A percentile compares a stretch with the other conserved stretches of the same genome.
phyloP scores from a whole-genome alignment of 2,113 vertebrate genomes.

The Centropus bengalensis region DNA sequence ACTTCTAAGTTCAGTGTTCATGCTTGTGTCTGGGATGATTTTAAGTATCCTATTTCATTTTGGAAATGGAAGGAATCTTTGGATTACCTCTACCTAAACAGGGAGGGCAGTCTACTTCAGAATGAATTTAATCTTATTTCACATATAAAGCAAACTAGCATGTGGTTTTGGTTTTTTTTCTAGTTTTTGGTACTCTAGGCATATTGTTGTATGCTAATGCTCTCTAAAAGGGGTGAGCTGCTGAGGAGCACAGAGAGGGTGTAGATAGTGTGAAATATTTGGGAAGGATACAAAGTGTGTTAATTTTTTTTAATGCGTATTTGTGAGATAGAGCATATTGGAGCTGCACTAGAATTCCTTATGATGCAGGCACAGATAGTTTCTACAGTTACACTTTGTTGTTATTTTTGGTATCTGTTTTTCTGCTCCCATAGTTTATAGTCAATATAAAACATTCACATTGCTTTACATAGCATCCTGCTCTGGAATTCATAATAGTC shows the following conservation, averaged over 20 bases:
- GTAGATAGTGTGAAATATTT: neutral
- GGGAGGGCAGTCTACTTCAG: neutral
- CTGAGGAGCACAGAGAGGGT: neutral
- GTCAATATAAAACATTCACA: neutral
- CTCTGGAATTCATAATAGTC: neutral
- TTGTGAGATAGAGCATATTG: neutral
- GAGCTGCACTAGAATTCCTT: neutral
- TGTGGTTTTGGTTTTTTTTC: neutral
- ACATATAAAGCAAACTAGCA: neutral
- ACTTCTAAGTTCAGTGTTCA: conserved; percentile 11
- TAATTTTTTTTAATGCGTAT: neutral
- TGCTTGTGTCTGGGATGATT: conserved; percentile 32
- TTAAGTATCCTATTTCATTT: conserved; percentile 39
- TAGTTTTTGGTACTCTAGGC: neutral
- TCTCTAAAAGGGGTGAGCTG: neutral
- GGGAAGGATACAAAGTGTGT: neutral
- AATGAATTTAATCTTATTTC: neutral
- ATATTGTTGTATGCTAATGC: neutral
- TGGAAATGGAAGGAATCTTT: conserved; percentile 55
- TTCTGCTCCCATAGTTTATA: neutral
- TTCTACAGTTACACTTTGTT: neutral
- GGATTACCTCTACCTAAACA: conserved; percentile 13
- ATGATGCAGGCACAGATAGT: neutral
- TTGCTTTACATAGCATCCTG: neutral
- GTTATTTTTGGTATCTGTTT: conserved; percentile 19